Base-by-base conservation (phyloP, 2,888 invertebrate species). In the Chelonus formosanus region DNA sequence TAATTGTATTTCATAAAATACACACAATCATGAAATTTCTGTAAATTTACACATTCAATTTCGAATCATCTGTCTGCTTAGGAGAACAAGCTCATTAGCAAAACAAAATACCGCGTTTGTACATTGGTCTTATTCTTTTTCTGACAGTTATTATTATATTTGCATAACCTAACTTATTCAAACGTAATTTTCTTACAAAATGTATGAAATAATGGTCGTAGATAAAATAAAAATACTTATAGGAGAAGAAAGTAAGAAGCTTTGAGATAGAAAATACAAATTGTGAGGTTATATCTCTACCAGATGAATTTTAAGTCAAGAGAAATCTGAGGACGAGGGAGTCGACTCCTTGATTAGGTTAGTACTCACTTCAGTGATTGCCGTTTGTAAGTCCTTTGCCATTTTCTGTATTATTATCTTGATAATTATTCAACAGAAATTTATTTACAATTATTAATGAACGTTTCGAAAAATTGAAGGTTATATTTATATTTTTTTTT, bases 291-390 rank as follows among this genome's bases (percentile, higher is more conserved):
- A 20, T 20, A 20, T 20, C 20, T 20, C 20, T 20, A 2, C 20
- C 20, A 20, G 20, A 20, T 20, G 20, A 20, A 20, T 20, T 20
- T 60, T 3, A 5, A 32, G 35, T 58, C 35, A 64, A 43, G 58
- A 58, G 47, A 61, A 61, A 32, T 54, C 32, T 43, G 43, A 55
- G 62, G 48, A 53, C 45, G 53, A 56, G 66, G 58, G 57, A 50
- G 70, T 64, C 55, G 70, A 70, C 69, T 71, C 63, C 67, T 75
- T 80, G 78, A 80, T 79, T 80, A 75, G 75, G 78, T 80, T 79
- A 78, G 74, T 75, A 76, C 78, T 78, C 76, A 76, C 79, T 71
- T 50, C 70, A 73, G 77, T 80, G 80, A 80, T 80, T 80, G 80
- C 80, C 79, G 77, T 75, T 80, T 80, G 80, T 80, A 72, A 79